phyloP scores from a whole-genome alignment of 1,140 invertebrate genomes.

The Drosophila funebris region DNA sequence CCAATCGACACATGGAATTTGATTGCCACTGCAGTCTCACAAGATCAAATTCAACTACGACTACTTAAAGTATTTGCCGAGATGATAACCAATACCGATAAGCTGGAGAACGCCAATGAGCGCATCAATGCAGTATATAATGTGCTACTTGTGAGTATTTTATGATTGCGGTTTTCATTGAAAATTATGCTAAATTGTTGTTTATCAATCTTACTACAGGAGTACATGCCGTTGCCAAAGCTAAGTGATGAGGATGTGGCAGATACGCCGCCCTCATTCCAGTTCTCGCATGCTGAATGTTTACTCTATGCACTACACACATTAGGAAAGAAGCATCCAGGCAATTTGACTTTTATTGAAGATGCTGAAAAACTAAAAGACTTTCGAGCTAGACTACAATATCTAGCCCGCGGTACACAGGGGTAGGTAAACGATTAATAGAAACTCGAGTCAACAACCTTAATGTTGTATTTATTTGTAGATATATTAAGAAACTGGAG shows the following conservation, averaged over 20 bases:
- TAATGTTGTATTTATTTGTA: conserved; percentile 13
- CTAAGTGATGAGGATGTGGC: conserved; percentile 86
- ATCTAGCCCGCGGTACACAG: conserved; percentile 95
- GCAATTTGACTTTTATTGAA: conserved; percentile 88
- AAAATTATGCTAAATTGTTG: not conserved
- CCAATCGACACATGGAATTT: conserved; percentile 86
- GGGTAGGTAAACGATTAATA: conserved; percentile 83
- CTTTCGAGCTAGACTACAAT: conserved; percentile 94
- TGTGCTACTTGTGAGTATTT: conserved; percentile 89
- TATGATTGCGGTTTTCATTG: not conserved
- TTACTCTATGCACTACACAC: conserved; percentile 95
- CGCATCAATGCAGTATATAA: conserved; percentile 91
- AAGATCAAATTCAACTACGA: conserved; percentile 90
- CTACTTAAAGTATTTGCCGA: conserved; percentile 95
- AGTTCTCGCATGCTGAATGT: conserved; percentile 97
- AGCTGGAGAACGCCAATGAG: conserved; percentile 89
- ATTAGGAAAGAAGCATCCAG: conserved; percentile 91
- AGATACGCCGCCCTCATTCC: conserved; percentile 89
- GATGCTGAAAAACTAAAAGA: conserved; percentile 94
- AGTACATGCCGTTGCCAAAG: conserved; percentile 92
- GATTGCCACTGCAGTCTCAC: conserved; percentile 86
- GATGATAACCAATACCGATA: conserved; percentile 89
- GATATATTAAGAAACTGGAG: conserved; percentile 94
- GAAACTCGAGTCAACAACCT: not conserved
- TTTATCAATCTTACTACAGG: conserved; percentile 85